Percentiles rank a stretch among this genome's conserved stretches.
phyloP scores from a whole-genome alignment of 2,113 vertebrate genomes.

The Aythya baeri region DNA sequence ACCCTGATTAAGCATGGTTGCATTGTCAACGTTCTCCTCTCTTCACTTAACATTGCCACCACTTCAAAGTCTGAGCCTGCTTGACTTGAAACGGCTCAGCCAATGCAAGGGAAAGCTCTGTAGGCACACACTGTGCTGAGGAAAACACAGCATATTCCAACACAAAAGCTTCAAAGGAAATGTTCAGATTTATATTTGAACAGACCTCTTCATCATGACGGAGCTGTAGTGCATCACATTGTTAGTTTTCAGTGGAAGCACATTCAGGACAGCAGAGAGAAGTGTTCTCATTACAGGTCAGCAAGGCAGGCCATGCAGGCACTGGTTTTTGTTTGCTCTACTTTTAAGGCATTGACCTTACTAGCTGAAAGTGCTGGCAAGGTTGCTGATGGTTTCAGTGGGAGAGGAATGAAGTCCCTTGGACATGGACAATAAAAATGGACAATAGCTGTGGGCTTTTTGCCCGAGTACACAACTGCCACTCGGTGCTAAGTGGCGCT shows the following conservation, averaged over 20 bases:
- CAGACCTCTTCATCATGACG: neutral
- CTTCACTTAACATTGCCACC: neutral
- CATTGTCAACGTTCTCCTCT: neutral
- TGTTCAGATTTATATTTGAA: neutral
- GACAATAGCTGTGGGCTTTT: neutral
- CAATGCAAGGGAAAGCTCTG: neutral
- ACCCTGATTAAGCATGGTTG: neutral
- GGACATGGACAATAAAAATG: neutral
- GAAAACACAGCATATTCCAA: neutral
- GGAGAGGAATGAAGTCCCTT: neutral
- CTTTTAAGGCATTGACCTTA: neutral
- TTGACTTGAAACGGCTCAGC: neutral
- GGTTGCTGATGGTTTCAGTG: neutral
- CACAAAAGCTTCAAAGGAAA: neutral
- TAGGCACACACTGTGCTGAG: neutral
- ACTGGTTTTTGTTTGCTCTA: neutral
- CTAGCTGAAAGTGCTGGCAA: neutral
- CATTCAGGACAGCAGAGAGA: neutral
- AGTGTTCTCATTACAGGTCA: neutral
- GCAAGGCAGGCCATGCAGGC: neutral
- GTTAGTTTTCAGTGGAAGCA: neutral
- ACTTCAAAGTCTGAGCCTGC: neutral
- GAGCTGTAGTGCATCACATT: accelerated
- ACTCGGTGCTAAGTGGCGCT: neutral
- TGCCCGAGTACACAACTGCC: accelerated